Percentiles rank a stretch among this genome's conserved stretches.
Conservation (phyloP, 2,797 vertebrate genomes). For the Prionace glauca region DNA sequence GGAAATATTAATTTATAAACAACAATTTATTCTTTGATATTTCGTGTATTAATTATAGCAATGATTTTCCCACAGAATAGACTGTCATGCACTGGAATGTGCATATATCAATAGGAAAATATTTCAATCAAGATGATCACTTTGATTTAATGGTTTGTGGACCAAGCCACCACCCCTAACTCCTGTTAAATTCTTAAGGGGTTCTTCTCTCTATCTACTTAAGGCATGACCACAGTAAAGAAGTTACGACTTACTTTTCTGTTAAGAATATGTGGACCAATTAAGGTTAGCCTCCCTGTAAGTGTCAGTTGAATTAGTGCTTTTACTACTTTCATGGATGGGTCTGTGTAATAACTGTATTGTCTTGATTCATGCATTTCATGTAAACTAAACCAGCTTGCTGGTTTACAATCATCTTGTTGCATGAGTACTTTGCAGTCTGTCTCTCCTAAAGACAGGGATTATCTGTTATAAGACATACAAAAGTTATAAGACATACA, state of each 20-base stretch:
- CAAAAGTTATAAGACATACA: background rate
- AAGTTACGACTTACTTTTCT: background rate
- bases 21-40: background rate
- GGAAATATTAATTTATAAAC: background rate
- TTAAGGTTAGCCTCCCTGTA: background rate
- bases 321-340: background rate
- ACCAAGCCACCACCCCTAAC: background rate
- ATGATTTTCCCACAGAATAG: background rate
- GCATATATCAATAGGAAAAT: background rate
- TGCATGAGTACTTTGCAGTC: background rate
- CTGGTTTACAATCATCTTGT: background rate
- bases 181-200: background rate
- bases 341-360: background rate
- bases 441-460: background rate
- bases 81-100: background rate
- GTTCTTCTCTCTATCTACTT: background rate
- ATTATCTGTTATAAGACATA: background rate
- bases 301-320: background rate
- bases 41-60: background rate
- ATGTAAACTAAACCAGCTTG: background rate
- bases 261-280: background rate
- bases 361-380: background rate
- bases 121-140: background rate
- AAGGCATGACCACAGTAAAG: background rate
- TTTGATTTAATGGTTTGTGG: background rate